Conservation (phyloP, 2,888 invertebrate genomes). For the Elysia crispata region DNA sequence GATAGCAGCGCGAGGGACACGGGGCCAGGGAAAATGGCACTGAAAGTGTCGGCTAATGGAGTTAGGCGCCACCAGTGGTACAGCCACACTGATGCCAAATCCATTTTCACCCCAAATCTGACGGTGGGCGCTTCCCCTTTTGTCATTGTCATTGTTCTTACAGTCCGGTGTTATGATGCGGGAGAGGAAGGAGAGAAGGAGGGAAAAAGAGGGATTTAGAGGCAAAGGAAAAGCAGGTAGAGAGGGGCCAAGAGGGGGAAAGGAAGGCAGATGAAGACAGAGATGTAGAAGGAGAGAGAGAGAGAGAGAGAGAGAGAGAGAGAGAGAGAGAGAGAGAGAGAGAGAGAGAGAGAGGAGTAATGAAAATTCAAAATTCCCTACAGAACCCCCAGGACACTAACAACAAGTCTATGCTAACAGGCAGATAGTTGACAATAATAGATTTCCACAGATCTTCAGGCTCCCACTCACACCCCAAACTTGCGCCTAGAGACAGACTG, state of each 20-base stretch:
- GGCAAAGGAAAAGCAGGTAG: not conserved
- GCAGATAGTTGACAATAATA: too few species aligned
- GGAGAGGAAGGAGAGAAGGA: not conserved
- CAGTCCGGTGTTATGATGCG: not conserved
- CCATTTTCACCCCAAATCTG: slow-evolving; percentile 42
- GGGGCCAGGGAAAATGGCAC: slow-evolving; percentile 42
- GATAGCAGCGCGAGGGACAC: slow-evolving; percentile 42
- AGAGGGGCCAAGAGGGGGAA: not conserved
- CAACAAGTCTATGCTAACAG: too few species aligned
- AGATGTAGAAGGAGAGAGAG: not conserved
- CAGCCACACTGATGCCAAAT: slow-evolving; percentile 42
- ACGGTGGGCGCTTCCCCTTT: slow-evolving; percentile 12
- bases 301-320: not conserved
- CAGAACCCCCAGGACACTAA: too few species aligned
- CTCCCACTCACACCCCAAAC: too few species aligned
- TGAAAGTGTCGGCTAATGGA: slow-evolving; percentile 44
- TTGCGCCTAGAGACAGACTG: too few species aligned
- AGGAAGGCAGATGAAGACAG: not conserved
- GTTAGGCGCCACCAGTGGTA: slow-evolving; percentile 42
- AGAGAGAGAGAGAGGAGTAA: not conserved
- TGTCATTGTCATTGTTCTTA: slow-evolving; percentile 1
- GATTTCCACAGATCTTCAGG: too few species aligned
- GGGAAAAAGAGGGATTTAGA: not conserved
- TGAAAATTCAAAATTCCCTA: too few species aligned
- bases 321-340: slow-evolving; percentile 13